These are phyloP conservation scores for Myotis yumanensis DNA, from an alignment of 2,113 vertebrate genomes.

Conservation along the genomic window DNA sequence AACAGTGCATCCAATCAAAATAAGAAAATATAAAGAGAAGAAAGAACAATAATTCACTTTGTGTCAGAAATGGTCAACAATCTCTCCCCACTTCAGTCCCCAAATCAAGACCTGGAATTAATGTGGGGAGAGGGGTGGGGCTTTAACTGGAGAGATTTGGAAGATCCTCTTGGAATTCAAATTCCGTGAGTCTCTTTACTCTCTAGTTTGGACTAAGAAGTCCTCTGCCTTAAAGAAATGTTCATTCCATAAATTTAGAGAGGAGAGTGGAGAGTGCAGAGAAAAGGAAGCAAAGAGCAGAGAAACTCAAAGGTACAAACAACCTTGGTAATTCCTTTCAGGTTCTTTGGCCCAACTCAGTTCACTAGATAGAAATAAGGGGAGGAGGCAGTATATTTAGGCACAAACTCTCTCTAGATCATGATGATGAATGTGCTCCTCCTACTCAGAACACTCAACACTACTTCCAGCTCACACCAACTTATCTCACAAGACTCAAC, in stretches of 20 bases:
- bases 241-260: not conserved
- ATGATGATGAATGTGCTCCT: accelerated
- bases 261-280: not conserved
- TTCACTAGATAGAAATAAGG: not conserved
- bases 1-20: not conserved
- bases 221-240: not conserved
- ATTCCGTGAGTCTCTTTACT: not conserved
- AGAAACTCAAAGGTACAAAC: not conserved
- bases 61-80: not conserved
- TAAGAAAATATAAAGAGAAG: not conserved
- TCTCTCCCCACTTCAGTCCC: not conserved
- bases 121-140: not conserved
- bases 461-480: not conserved
- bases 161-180: not conserved
- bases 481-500: not conserved
- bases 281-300: not conserved
- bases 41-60: not conserved
- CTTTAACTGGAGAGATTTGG: not conserved
- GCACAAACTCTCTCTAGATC: not conserved
- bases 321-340: not conserved
- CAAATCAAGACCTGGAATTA: not conserved
- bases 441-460: too few species aligned
- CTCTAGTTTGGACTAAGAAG: not conserved
- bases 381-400: too few species aligned
- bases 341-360: not conserved